Base-by-base conservation (phyloP, 2,888 invertebrate species). In the Eretmocerus hayati region DNA sequence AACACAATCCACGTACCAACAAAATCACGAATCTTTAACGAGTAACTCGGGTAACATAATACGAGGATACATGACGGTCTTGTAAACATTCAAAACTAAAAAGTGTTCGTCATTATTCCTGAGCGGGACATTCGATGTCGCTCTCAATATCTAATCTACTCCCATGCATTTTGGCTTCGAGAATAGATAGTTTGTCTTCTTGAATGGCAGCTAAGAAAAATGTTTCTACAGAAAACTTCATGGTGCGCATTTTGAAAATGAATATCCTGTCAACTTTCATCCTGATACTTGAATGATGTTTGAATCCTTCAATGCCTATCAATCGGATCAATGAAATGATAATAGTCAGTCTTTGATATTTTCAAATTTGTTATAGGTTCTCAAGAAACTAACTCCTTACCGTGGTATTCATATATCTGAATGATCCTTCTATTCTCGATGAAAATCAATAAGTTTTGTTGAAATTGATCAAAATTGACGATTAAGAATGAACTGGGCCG, bases 331-430 rank as follows among this genome's bases (percentile, higher is more conserved):
- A n/a, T n/a, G n/a, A n/a, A n/a, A n/a, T n/a, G n/a, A n/a, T n/a
- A n/a, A n/a, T n/a, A n/a, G n/a, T n/a, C n/a, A n/a, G n/a, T n/a
- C n/a, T n/a, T n/a, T n/a, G 11, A 26, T 11, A 26, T 26, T 11
- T 9, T 9, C 26, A 26, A 11, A 26, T 6, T 26, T 26, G 11
- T 6, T 26, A 11, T 26, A 26, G 11, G 6, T 26, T 26, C 6
- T 26, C 26, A 26, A 26, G 6, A 11, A 26, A 26, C 11, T 26
- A 11, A 26, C 6, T 26, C 11, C 19, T 36, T 62, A 73, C 75
- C 76, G 67, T 68, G 71, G 52, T 76, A 76, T 57, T 76, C 74
- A 46, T 74, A 75, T 42, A 76, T 61, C 55, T 69, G 67, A n/a
- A 76, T 52, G 6, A 55, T 56, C 72, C 64, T 66, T 22, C 47